These are phyloP conservation scores for Alaudala cheleensis DNA, from an alignment of 2,113 vertebrate species.

Conservation along the genomic window DNA sequence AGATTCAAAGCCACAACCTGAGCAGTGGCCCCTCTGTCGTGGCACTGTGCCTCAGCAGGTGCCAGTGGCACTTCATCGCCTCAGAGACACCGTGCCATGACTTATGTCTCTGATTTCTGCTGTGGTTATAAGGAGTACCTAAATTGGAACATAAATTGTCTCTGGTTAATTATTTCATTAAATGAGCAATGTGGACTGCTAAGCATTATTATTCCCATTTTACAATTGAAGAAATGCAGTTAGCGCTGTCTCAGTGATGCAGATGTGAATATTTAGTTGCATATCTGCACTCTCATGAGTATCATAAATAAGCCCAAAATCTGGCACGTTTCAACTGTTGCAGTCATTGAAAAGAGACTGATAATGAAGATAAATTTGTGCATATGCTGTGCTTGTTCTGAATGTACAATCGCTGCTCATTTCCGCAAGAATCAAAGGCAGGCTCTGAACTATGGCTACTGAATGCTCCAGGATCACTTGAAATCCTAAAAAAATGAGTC, in stretches of 20 bases:
- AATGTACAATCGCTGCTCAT: not conserved
- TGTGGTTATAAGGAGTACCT: not conserved
- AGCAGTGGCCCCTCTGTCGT: not conserved
- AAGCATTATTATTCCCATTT: conserved; percentile 31
- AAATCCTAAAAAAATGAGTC: not conserved
- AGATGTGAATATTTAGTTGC: conserved; percentile 1
- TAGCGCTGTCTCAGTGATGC: not conserved
- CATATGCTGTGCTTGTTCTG: conserved; percentile 14
- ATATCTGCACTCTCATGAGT: not conserved
- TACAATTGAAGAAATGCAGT: conserved; percentile 23
- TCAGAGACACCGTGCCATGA: fast-evolving
- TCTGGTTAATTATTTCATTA: conserved; percentile 56
- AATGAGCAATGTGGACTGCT: conserved; percentile 7
- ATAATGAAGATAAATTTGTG: conserved; percentile 54
- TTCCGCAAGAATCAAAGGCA: not conserved
- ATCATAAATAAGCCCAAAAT: conserved; percentile 40
- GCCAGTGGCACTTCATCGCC: not conserved
- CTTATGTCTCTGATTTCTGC: not conserved
- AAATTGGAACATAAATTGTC: conserved; percentile 35
- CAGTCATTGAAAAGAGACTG: conserved; percentile 19
- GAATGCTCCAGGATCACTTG: conserved; percentile 7
- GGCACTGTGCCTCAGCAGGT: not conserved
- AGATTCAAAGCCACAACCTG: not conserved
- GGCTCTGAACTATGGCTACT: not conserved
- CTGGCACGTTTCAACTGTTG: not conserved